phyloP scores from a whole-genome alignment of 2,888 invertebrate species.

The Chorisops tibialis region DNA sequence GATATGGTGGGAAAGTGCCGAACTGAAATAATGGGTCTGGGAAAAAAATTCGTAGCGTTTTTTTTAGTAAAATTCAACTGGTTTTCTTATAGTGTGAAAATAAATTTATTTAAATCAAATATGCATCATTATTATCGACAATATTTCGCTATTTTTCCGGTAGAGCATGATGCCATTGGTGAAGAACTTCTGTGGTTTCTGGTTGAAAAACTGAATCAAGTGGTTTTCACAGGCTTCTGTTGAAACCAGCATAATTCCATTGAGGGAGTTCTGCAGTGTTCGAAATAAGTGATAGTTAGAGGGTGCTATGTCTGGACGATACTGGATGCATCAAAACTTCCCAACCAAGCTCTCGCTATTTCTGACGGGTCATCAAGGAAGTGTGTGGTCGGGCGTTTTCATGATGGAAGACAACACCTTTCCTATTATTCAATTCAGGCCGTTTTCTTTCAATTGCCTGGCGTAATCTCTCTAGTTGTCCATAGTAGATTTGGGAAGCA shows the following conservation, averaged over 20 bases:
- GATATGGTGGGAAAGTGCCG: no score
- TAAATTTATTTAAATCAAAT: conserved; percentile 1
- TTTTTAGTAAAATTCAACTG: no score
- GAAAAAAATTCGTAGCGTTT: no score
- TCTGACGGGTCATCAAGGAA: no score
- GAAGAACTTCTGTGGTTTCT: conserved; percentile 35
- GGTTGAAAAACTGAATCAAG: no score
- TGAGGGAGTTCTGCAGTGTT: conserved; percentile 33
- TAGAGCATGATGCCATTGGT: conserved; percentile 31
- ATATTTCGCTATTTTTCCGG: conserved; percentile 14
- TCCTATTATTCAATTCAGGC: no score
- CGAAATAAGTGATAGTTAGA: conserved; percentile 1
- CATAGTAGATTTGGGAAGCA: no score
- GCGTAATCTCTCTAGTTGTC: no score
- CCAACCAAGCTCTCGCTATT: conserved; percentile 34
- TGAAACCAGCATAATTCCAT: conserved; percentile 34
- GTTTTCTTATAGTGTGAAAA: neutral
- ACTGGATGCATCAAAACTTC: conserved; percentile 36
- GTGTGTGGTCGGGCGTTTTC: no score
- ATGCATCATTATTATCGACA: conserved; percentile 19
- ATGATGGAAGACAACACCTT: no score
- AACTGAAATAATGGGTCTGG: no score
- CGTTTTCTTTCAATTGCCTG: no score
- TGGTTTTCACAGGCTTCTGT: conserved; percentile 35
- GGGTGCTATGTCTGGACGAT: neutral